These are phyloP conservation scores for Nicator chloris DNA, from an alignment of 2,113 vertebrate species.

Conservation along the genomic window DNA sequence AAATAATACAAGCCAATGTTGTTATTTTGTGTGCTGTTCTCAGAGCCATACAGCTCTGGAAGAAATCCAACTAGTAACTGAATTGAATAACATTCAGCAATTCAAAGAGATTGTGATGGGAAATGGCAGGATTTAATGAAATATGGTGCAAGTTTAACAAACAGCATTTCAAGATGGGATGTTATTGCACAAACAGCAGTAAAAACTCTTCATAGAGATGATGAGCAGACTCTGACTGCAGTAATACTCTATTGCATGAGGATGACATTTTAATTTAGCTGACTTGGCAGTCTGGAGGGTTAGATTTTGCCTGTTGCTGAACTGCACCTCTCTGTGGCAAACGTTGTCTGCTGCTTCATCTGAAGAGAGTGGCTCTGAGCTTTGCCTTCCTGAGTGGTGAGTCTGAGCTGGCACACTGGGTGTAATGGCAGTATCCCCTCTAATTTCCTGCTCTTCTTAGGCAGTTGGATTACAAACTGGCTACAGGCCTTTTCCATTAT, in stretches of 20 bases:
- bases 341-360: background rate
- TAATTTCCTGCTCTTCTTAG: background rate
- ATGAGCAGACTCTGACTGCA: slow-evolving; percentile 31
- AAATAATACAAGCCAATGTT: slow-evolving; percentile 53
- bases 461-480: background rate
- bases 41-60: slow-evolving; percentile 60
- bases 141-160: slow-evolving; percentile 62
- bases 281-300: background rate
- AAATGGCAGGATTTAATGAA: slow-evolving; percentile 67
- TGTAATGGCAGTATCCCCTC: background rate
- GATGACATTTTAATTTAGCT: slow-evolving; percentile 50
- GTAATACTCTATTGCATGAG: background rate
- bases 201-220: slow-evolving; percentile 52
- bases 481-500: slow-evolving; percentile 26
- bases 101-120: slow-evolving; percentile 59
- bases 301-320: background rate
- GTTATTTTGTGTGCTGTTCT: slow-evolving; percentile 54
- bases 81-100: slow-evolving; percentile 64
- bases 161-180: slow-evolving; percentile 56
- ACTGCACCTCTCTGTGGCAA: background rate
- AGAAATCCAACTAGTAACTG: slow-evolving; percentile 70
- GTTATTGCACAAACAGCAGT: slow-evolving; percentile 64
- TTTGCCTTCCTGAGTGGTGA: background rate
- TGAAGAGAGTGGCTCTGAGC: background rate
- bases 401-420: background rate